These are phyloP conservation scores for Axinella damicornis DNA, from an alignment of 37 sponge, comb jelly and placozoan species.

Conservation along the genomic window DNA sequence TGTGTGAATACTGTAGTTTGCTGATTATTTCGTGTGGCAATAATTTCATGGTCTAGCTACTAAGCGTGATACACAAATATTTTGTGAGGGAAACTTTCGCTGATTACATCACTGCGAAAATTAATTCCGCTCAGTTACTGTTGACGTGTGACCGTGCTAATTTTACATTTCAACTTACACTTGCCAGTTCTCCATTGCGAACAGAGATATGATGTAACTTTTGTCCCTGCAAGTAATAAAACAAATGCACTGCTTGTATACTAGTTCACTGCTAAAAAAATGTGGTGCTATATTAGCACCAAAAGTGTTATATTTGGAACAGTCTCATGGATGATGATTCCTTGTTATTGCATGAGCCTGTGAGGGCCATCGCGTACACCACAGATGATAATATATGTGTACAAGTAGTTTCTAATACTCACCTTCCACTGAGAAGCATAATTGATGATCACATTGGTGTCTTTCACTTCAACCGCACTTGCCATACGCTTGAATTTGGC, in stretches of 20 bases:
- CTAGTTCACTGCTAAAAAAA: too few relatives aligned
- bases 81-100: too few relatives aligned
- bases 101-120: too few relatives aligned
- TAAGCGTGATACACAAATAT: too few relatives aligned
- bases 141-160: not conserved
- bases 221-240: not conserved
- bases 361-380: too few relatives aligned
- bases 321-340: not conserved
- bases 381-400: too few relatives aligned
- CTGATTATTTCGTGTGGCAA: too few relatives aligned
- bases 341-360: too few relatives aligned
- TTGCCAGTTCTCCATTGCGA: constrained; percentile 9
- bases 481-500: constrained; percentile 33
- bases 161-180: not conserved
- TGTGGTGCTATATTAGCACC: too few relatives aligned
- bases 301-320: not conserved
- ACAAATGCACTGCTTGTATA: not conserved
- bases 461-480: constrained; percentile 12
- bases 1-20: too few relatives aligned
- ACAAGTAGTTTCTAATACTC: not conserved
- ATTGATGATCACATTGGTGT: constrained; percentile 33
- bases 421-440: constrained; percentile 30
- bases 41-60: too few relatives aligned
- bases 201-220: constrained; percentile 16
- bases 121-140: too few relatives aligned